Evolutionary conservation across 2,797 vertebrate genomes (phyloP).

Genomic region (Furcifer pardalis): DNA sequence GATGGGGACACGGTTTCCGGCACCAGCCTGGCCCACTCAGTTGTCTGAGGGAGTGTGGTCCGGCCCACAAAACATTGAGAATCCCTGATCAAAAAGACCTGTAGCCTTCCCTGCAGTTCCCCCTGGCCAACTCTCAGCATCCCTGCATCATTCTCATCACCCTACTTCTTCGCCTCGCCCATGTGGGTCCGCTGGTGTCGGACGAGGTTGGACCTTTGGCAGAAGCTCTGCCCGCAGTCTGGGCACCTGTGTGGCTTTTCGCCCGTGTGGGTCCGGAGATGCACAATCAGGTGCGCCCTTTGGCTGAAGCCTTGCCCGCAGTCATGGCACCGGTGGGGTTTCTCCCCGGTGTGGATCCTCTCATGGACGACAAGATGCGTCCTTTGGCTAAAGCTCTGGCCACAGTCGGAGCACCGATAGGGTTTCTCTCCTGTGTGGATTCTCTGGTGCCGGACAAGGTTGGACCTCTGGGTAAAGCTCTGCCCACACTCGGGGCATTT

Average conservation of each 20-base stretch:
- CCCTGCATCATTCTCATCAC: no score
- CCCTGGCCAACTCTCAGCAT: no score
- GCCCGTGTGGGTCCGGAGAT: constrained; percentile 21
- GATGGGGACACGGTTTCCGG: no score
- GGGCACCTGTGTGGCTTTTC: constrained; percentile 16
- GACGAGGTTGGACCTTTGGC: constrained; percentile 20
- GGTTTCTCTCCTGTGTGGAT: constrained; percentile 30
- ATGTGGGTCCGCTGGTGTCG: not conserved
- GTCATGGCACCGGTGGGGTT: not conserved
- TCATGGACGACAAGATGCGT: constrained; percentile 21
- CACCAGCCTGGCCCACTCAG: no score
- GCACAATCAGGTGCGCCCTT: constrained; percentile 9
- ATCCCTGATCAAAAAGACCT: no score
- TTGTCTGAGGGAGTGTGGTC: no score
- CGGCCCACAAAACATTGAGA: no score
- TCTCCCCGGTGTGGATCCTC: constrained; percentile 27
- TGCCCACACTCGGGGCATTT: constrained; percentile 12
- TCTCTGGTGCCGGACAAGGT: constrained; percentile 25
- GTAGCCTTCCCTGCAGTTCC: no score
- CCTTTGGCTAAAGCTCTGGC: constrained; percentile 21
- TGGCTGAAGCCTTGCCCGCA: constrained; percentile 32
- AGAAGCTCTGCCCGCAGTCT: constrained; percentile 29
- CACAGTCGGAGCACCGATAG: constrained; percentile 1
- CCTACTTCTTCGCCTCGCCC: not conserved
- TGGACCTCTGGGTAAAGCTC: constrained; percentile 30